A percentile compares a stretch with the other conserved stretches of the same genome.
Evolutionary conservation across 2,888 invertebrate genomes (phyloP).

Genomic region (Balanococcus diminutus): DNA sequence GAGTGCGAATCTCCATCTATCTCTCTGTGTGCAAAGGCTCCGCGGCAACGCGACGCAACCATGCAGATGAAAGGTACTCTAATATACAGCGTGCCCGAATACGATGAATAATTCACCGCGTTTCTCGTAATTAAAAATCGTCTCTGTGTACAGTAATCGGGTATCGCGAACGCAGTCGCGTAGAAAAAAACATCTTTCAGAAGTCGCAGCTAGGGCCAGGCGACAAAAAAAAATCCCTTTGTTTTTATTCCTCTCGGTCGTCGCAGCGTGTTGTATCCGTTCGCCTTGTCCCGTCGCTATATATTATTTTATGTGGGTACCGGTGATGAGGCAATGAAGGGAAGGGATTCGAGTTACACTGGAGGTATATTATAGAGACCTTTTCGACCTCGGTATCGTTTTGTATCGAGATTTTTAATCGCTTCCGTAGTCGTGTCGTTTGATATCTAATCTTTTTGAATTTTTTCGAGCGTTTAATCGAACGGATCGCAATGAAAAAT

Average conservation of each 20-base stretch:
- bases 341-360: too few species aligned
- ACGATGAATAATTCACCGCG: constrained; percentile 35
- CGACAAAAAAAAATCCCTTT: neutral
- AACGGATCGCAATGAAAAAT: too few species aligned
- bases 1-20: neutral
- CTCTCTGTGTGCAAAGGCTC: neutral
- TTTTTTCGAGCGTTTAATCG: too few species aligned
- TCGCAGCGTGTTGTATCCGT: neutral
- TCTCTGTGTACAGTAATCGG: constrained; percentile 13
- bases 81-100: constrained; percentile 4
- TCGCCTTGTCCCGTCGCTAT: neutral
- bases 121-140: constrained; percentile 39
- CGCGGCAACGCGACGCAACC: neutral
- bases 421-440: too few species aligned
- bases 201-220: too few species aligned
- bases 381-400: neutral
- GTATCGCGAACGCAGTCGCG: constrained; percentile 13
- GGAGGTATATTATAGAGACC: too few species aligned
- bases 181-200: constrained; percentile 1
- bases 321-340: too few species aligned
- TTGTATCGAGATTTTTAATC: too few species aligned
- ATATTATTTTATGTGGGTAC: neutral
- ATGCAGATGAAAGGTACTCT: constrained; percentile 26
- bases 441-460: too few species aligned
- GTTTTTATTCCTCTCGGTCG: neutral